Percentiles rank a stretch among this genome's conserved stretches.
These are phyloP conservation scores for Schmidtea mediterranea DNA, from an alignment of 1,140 invertebrate species.

Conservation along the genomic window DNA sequence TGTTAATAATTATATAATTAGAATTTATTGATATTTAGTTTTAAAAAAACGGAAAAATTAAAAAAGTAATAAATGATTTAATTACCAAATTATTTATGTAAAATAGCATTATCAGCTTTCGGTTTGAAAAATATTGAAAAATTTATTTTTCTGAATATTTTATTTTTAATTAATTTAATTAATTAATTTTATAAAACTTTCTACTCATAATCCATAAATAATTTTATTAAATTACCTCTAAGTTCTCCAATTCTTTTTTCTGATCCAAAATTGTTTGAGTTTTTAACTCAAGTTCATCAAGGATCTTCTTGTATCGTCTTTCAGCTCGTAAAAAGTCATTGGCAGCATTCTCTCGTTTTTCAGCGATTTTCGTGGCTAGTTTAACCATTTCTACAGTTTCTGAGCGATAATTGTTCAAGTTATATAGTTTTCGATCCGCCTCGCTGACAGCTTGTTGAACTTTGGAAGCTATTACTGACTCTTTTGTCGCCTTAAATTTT, in stretches of 20 bases:
- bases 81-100: too few species aligned
- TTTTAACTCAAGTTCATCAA: constrained; percentile 25
- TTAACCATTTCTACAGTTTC: constrained; percentile 25
- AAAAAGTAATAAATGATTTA: too few species aligned
- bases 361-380: constrained; percentile 22
- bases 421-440: constrained; percentile 23
- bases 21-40: too few species aligned
- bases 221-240: constrained; percentile 19
- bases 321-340: constrained; percentile 26
- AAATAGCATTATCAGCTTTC: too few species aligned
- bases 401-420: constrained; percentile 18
- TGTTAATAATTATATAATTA: too few species aligned
- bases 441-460: constrained; percentile 23
- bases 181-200: not conserved
- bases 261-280: constrained; percentile 24
- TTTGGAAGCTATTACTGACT: constrained; percentile 9
- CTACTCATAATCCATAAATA: not conserved
- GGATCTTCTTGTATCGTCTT: constrained; percentile 19
- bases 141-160: constrained; percentile 9
- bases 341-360: constrained; percentile 26
- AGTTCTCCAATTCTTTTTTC: constrained; percentile 23
- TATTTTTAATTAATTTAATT: constrained; percentile 7
- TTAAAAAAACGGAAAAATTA: too few species aligned
- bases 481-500: too few species aligned
- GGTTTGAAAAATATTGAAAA: too few species aligned